These are phyloP conservation scores for Tethya wilhelma DNA, from an alignment of 37 sponge, comb jelly and placozoan species.

Conservation along the genomic window DNA sequence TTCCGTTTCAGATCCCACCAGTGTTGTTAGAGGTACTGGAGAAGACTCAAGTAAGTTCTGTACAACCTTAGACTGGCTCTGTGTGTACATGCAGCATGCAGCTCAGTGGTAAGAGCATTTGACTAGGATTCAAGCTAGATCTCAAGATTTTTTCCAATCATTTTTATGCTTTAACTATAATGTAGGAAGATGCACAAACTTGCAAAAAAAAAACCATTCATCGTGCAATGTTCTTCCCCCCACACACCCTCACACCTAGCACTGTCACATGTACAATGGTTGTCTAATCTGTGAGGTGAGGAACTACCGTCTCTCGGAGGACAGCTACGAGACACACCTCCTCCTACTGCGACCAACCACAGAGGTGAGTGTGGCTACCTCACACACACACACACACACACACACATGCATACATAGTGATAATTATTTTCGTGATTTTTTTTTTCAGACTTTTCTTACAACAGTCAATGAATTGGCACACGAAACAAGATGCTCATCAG, in stretches of 20 bases:
- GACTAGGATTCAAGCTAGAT: too few species aligned
- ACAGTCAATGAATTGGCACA: slow-evolving; percentile 38
- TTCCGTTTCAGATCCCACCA: neutral
- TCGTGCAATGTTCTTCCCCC: too few species aligned
- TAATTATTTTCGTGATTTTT: too few species aligned
- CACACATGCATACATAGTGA: too few species aligned
- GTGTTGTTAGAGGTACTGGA: neutral
- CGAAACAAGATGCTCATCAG: slow-evolving; percentile 36
- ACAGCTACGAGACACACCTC: slow-evolving; percentile 44
- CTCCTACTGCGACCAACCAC: slow-evolving; percentile 65
- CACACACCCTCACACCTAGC: too few species aligned
- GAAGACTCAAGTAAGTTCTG: neutral
- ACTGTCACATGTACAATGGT: slow-evolving; percentile 59
- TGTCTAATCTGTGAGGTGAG: slow-evolving; percentile 79
- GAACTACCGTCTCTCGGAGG: slow-evolving; percentile 42
- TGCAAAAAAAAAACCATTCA: too few species aligned
- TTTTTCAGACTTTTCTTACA: slow-evolving; percentile 44
- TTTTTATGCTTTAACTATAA: too few species aligned
- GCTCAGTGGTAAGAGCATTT: too few species aligned
- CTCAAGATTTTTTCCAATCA: too few species aligned
- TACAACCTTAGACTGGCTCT: neutral
- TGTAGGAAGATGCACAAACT: too few species aligned
- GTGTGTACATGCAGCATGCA: too few species aligned
- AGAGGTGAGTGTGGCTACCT: slow-evolving; percentile 41
- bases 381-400: neutral